Conservation (phyloP, 2,888 invertebrate genomes). For the Sisyra nigra region DNA sequence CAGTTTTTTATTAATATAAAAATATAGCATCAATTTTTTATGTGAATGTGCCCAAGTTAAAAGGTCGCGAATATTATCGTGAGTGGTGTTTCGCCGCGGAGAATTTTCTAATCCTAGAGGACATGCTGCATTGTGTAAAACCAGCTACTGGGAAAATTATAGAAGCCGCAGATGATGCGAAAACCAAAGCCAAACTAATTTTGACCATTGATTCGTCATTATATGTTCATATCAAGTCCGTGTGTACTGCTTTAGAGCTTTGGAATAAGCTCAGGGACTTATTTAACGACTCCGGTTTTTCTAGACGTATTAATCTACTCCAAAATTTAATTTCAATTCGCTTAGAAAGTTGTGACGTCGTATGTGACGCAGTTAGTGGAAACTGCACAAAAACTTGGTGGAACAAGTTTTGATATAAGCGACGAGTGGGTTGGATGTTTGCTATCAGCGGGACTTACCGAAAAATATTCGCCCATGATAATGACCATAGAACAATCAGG, state of each 20-base stretch:
- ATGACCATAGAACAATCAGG: constrained; percentile 17
- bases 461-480: constrained; percentile 15
- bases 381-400: constrained; percentile 14
- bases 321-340: constrained; percentile 15
- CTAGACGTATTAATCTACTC: constrained; percentile 16
- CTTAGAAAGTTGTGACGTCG: constrained; percentile 15
- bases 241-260: constrained; percentile 14
- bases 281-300: constrained; percentile 17
- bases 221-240: constrained; percentile 15
- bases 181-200: too few relatives aligned
- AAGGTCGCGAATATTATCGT: too few relatives aligned
- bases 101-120: too few relatives aligned
- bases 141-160: too few relatives aligned
- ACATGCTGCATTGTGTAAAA: too few relatives aligned
- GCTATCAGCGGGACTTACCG: constrained; percentile 16
- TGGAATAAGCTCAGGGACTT: constrained; percentile 15
- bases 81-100: too few relatives aligned
- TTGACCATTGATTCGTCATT: too few relatives aligned
- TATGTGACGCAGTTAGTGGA: too few relatives aligned
- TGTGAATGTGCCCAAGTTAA: too few relatives aligned
- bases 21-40: too few relatives aligned
- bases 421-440: constrained; percentile 17
- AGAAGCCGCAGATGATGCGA: too few relatives aligned
- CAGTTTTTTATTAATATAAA: too few relatives aligned
- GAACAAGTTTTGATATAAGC: constrained; percentile 17